phyloP scores from a whole-genome alignment of 2,888 invertebrate species.

The Ichneumoninae sp. region DNA sequence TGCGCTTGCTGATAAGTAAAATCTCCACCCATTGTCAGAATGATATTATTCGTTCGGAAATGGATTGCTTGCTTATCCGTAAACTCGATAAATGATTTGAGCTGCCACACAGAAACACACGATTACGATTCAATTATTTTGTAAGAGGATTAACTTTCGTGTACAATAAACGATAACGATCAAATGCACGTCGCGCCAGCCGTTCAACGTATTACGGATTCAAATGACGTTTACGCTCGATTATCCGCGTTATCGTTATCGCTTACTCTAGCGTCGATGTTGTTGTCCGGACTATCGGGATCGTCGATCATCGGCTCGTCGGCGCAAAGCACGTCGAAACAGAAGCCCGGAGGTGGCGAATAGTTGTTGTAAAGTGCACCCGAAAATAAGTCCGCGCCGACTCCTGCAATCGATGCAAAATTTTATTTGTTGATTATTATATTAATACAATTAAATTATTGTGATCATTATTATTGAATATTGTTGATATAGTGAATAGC shows the following conservation, averaged over 20 bases:
- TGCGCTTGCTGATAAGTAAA: constrained; percentile 94
- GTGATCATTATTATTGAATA: neutral
- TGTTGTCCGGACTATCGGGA: constrained; percentile 91
- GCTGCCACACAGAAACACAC: constrained; percentile 73
- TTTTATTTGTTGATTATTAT: no score
- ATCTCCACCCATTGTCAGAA: constrained; percentile 96
- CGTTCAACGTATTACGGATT: constrained; percentile 58
- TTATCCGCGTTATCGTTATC: neutral
- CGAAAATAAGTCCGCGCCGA: constrained; percentile 91
- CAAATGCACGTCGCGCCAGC: constrained; percentile 18
- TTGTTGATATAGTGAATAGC: neutral
- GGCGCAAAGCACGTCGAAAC: constrained; percentile 94
- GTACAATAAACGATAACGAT: constrained; percentile 1
- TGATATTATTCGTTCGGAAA: constrained; percentile 90
- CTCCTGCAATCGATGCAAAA: constrained; percentile 83
- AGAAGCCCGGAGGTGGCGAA: constrained; percentile 95
- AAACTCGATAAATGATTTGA: constrained; percentile 86
- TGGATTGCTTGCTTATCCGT: constrained; percentile 86
- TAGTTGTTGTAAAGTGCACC: constrained; percentile 93
- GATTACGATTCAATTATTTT: constrained; percentile 15
- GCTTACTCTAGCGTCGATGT: constrained; percentile 90
- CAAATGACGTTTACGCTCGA: constrained; percentile 38
- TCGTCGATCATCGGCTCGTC: constrained; percentile 96
- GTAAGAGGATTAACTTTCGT: constrained; percentile 19
- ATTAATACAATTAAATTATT: neutral